Conservation (phyloP, 2,797 vertebrate genomes). For the Enteromius unitaeniatus region DNA sequence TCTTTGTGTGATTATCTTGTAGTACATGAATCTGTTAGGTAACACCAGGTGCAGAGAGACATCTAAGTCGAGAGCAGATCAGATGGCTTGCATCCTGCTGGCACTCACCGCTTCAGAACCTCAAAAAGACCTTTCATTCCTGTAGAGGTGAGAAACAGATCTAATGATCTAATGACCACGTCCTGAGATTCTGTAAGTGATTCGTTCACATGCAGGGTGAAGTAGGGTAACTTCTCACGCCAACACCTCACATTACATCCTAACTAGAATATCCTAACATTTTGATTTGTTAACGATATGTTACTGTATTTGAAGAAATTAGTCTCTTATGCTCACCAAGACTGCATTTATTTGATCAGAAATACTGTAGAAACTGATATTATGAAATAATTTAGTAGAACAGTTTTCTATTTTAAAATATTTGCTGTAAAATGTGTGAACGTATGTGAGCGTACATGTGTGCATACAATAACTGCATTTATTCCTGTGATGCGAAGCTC, state of each 20-base stretch:
- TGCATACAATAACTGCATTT: not conserved
- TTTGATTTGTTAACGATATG: not conserved
- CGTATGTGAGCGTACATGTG: too few relatives aligned
- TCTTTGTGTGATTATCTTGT: not conserved
- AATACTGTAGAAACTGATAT: not conserved
- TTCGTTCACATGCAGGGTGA: not conserved
- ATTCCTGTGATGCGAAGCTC: not conserved
- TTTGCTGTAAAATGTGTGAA: not conserved
- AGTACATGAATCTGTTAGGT: not conserved
- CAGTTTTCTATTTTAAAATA: not conserved
- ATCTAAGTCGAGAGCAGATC: constrained; percentile 4
- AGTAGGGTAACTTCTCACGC: not conserved
- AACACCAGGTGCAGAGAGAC: not conserved
- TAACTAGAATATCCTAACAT: not conserved
- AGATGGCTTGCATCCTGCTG: constrained; percentile 5
- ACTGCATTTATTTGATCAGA: not conserved
- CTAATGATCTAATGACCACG: not conserved
- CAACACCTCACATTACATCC: not conserved
- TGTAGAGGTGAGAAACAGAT: not conserved
- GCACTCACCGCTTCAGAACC: constrained; percentile 2
- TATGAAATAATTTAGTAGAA: not conserved
- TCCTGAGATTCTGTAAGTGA: too few relatives aligned
- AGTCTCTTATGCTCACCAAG: not conserved
- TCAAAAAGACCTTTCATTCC: constrained; percentile 5
- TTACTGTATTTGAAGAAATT: not conserved